Conservation (phyloP, 1,140 invertebrate genomes). For the Eueides isabella region DNA sequence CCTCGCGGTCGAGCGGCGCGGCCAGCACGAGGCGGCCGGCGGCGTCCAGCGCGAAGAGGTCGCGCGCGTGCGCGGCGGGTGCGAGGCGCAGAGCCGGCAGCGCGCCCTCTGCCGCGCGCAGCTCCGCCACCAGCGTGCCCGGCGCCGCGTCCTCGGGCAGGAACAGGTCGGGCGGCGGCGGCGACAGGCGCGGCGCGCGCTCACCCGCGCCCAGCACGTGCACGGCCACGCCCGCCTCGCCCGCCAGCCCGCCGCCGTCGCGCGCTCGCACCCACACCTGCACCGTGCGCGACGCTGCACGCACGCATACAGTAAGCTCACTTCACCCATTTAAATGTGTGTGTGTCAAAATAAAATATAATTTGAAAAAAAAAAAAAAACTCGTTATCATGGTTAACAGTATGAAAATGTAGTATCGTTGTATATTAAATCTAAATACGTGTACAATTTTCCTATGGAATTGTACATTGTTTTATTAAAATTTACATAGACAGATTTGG, state of each 20-base stretch:
- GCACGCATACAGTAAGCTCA: slow-evolving; percentile 25
- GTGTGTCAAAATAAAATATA: too few relatives aligned
- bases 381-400: too few relatives aligned
- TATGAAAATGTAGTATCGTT: too few relatives aligned
- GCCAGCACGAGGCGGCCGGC: slow-evolving; percentile 88
- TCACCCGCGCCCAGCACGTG: slow-evolving; percentile 88
- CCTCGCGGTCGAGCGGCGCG: slow-evolving; percentile 90
- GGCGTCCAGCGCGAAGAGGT: slow-evolving; percentile 89
- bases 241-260: slow-evolving; percentile 88
- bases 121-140: slow-evolving; percentile 70
- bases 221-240: slow-evolving; percentile 90
- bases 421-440: too few relatives aligned
- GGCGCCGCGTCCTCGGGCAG: slow-evolving; percentile 88
- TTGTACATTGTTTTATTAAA: too few relatives aligned
- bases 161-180: slow-evolving; percentile 89
- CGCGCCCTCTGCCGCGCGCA: slow-evolving; percentile 77
- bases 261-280: slow-evolving; percentile 95
- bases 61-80: slow-evolving; percentile 82
- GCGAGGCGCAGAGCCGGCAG: slow-evolving; percentile 81
- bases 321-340: too few relatives aligned
- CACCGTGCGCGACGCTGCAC: slow-evolving; percentile 89
- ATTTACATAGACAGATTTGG: too few relatives aligned
- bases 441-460: too few relatives aligned
- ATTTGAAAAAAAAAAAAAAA: too few relatives aligned
- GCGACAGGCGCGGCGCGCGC: slow-evolving; percentile 87